phyloP scores from a whole-genome alignment of 2,113 vertebrate species.

The Sebastes fasciatus region DNA sequence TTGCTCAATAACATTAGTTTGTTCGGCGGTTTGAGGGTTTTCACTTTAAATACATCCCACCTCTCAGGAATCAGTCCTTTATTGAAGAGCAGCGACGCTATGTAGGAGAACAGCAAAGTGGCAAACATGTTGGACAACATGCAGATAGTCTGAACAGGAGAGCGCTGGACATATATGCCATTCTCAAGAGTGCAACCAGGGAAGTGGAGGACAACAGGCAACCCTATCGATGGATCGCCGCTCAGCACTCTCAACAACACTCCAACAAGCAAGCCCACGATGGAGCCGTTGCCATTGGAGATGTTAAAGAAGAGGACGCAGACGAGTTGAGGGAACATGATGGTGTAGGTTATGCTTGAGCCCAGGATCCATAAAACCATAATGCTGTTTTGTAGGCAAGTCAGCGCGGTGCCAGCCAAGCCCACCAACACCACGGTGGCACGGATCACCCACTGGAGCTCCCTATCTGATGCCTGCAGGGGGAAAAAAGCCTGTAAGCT shows the following conservation, averaged over 20 bases:
- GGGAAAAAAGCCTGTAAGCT: neutral
- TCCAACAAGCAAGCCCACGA: constrained; percentile 73
- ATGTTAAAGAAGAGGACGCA: constrained; percentile 74
- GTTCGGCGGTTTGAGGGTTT: neutral
- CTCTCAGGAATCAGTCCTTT: constrained; percentile 73
- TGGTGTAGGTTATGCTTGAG: constrained; percentile 79
- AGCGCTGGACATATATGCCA: constrained; percentile 43
- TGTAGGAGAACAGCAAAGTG: constrained; percentile 73
- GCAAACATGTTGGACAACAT: constrained; percentile 49
- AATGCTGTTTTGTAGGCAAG: constrained; percentile 79
- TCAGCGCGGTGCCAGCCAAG: constrained; percentile 71
- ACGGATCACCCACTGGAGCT: constrained; percentile 84
- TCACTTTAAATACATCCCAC: constrained; percentile 80
- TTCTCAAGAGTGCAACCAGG: constrained; percentile 62
- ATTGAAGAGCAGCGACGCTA: constrained; percentile 75
- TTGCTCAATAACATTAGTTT: neutral
- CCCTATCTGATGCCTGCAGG: constrained; percentile 81
- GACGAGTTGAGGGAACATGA: constrained; percentile 86
- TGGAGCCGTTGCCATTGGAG: constrained; percentile 82
- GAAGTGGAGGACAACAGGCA: constrained; percentile 76
- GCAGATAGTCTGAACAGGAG: constrained; percentile 52
- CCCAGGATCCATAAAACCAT: constrained; percentile 85
- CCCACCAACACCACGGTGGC: constrained; percentile 80
- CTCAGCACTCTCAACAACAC: constrained; percentile 80
- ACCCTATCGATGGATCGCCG: constrained; percentile 80